phyloP scores from a whole-genome alignment of 2,888 invertebrate genomes.

The Xanthorhoe spadicearia region DNA sequence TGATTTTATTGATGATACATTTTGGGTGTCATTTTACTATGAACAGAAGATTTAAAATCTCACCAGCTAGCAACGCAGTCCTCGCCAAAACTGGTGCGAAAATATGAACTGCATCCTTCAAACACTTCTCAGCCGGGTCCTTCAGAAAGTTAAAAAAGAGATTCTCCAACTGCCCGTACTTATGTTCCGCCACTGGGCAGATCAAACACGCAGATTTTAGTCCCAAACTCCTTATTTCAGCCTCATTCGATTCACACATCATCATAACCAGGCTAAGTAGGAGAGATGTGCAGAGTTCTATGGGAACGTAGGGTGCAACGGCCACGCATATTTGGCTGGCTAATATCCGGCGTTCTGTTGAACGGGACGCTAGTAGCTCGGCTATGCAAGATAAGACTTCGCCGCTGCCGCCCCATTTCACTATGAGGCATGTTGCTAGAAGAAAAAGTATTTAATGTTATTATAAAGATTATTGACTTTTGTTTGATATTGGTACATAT shows the following conservation, averaged over 20 bases:
- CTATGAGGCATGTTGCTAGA: slow-evolving; percentile 76
- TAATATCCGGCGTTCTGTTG: slow-evolving; percentile 67
- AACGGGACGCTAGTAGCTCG: slow-evolving; percentile 70
- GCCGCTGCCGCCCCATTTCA: slow-evolving; percentile 79
- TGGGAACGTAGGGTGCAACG: slow-evolving; percentile 75
- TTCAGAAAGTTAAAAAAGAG: slow-evolving; percentile 75
- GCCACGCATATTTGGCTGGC: slow-evolving; percentile 78
- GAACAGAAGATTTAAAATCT: slow-evolving; percentile 31
- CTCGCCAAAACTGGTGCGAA: slow-evolving; percentile 77
- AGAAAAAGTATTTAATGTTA: slow-evolving; percentile 66
- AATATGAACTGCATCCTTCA: slow-evolving; percentile 70
- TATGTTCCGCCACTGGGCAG: slow-evolving; percentile 75
- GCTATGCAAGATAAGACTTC: slow-evolving; percentile 77
- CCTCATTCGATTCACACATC: slow-evolving; percentile 80
- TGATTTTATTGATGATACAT: too few species aligned
- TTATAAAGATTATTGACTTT: neutral
- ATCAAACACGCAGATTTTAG: slow-evolving; percentile 73
- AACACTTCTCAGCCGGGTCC: slow-evolving; percentile 72
- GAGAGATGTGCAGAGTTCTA: slow-evolving; percentile 78
- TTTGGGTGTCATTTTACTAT: too few species aligned
- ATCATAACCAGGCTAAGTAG: slow-evolving; percentile 74
- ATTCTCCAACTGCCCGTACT: slow-evolving; percentile 74
- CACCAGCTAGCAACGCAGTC: slow-evolving; percentile 74
- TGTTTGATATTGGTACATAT: too few species aligned
- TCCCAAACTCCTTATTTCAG: slow-evolving; percentile 70